Evolutionary conservation across 2,113 vertebrate species (phyloP), one percentile per base, ranked within the genome.

Genomic region (Lipophrys pholis): DNA sequence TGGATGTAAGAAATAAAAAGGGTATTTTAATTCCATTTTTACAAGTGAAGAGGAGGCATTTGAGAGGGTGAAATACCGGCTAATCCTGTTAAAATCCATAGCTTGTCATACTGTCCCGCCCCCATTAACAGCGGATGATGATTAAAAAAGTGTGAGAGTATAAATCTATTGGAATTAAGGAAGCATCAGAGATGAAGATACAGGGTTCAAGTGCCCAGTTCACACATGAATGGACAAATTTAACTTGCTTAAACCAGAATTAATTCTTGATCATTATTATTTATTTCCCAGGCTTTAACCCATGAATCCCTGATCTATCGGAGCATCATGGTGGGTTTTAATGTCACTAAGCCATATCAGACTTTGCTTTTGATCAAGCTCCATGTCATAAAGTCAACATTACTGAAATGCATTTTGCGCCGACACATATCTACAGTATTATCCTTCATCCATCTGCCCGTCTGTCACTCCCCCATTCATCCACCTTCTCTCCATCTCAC

Each of bases 371-470:
- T 59, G 79, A 87, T 76, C 77, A 60, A 67, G 62, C 63, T 81
- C 55, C 57, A 56, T 63, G 45, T 83, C 78, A 83, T 10, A 56
- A 84, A 84, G 85, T 87, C 81, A 85, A 81, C 82, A 70, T 82
- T 65, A 70, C 71, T 83, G 73, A 78, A 82, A 78, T 76, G 72
- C 81, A 70, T 73, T 84, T 85, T 49, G 12, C 76, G 46, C 69
- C 55, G 2, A 45, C 59, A 67, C 75, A 81, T 81, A 81, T 81
- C 68, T 61, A 55, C 48, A 70, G 72, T 65, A 82, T 91, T 85
- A 90, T 89, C 89, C 69, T 52, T 66, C 77, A 63, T 81, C 89
- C 89, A 92, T 93, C 87, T 92, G 86, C 46, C 85, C 50, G 70
- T 85, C 80, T 87, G 73, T 83, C 88, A 73, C 68, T 78, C 56